A percentile compares a stretch with the other conserved stretches of the same genome.
Conservation (phyloP, 2,888 invertebrate species). For the Achlya flavicornis region DNA sequence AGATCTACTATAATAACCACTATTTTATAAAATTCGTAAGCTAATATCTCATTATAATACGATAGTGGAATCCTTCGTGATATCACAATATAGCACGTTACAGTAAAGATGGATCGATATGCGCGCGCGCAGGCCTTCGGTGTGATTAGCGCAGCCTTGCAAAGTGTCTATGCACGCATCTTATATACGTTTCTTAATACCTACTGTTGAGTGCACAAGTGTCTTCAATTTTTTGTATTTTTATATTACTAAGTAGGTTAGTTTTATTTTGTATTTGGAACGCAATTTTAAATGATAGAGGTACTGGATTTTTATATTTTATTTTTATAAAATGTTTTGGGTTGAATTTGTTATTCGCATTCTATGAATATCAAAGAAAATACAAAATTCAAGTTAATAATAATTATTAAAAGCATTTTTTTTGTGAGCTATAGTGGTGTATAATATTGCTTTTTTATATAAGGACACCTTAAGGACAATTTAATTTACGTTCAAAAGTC, state of each 20-base stretch:
- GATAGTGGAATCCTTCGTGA: neutral
- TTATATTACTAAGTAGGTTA: too few relatives aligned
- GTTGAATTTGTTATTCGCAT: too few relatives aligned
- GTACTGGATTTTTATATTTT: too few relatives aligned
- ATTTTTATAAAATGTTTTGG: too few relatives aligned
- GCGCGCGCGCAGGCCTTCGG: slow-evolving; percentile 46
- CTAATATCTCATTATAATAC: neutral
- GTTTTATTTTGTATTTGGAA: neutral
- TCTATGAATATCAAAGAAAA: too few relatives aligned
- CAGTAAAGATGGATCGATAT: slow-evolving; percentile 11
- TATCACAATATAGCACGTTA: slow-evolving; percentile 3
- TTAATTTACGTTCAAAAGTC: too few relatives aligned
- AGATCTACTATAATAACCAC: too few relatives aligned
- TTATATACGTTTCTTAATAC: slow-evolving; percentile 33
- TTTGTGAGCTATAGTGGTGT: too few relatives aligned
- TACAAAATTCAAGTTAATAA: too few relatives aligned
- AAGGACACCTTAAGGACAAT: too few relatives aligned
- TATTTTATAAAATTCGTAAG: neutral
- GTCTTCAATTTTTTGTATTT: neutral
- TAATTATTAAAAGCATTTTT: too few relatives aligned
- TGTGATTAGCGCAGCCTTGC: slow-evolving; percentile 57
- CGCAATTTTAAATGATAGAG: neutral
- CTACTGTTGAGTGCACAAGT: slow-evolving; percentile 29
- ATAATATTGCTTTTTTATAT: too few relatives aligned
- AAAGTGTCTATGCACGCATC: slow-evolving; percentile 55